phyloP scores from a whole-genome alignment of 2,888 invertebrate species.

The Caenorhabditis parvicauda region DNA sequence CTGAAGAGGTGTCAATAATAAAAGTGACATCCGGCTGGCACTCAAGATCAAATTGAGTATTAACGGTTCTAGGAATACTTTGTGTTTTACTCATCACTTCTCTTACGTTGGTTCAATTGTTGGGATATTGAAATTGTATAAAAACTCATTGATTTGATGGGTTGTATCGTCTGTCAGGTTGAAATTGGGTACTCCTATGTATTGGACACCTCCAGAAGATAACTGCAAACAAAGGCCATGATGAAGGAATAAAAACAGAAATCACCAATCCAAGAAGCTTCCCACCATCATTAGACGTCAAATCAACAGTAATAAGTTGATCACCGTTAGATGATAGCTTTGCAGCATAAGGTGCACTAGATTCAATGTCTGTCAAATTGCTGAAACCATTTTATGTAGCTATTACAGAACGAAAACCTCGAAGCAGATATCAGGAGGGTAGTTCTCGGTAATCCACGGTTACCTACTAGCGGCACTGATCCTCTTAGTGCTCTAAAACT shows the following conservation, averaged over 20 bases:
- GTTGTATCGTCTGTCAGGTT: slow-evolving; percentile 8
- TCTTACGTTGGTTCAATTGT: slow-evolving; percentile 7
- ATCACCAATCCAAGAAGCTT: slow-evolving; percentile 12
- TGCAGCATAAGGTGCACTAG: slow-evolving; percentile 9
- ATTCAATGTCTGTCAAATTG: slow-evolving; percentile 15
- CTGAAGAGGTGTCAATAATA: slow-evolving; percentile 21
- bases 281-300: slow-evolving; percentile 10
- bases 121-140: slow-evolving; percentile 11
- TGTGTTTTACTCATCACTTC: not conserved
- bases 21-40: slow-evolving; percentile 30
- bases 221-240: not conserved
- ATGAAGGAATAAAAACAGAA: not conserved
- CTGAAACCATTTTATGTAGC: slow-evolving; percentile 3
- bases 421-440: slow-evolving; percentile 20
- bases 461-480: slow-evolving; percentile 6
- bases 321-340: slow-evolving; percentile 8
- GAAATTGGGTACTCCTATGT: slow-evolving; percentile 11
- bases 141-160: slow-evolving; percentile 13
- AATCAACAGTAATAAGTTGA: slow-evolving; percentile 16
- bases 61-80: no score
- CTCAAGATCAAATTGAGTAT: slow-evolving; percentile 4
- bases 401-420: not conserved
- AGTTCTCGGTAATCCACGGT: slow-evolving; percentile 11
- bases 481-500: slow-evolving; percentile 14
- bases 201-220: slow-evolving; percentile 11